Base-by-base conservation (phyloP, 2,888 invertebrate species). In the Amiota communis region DNA sequence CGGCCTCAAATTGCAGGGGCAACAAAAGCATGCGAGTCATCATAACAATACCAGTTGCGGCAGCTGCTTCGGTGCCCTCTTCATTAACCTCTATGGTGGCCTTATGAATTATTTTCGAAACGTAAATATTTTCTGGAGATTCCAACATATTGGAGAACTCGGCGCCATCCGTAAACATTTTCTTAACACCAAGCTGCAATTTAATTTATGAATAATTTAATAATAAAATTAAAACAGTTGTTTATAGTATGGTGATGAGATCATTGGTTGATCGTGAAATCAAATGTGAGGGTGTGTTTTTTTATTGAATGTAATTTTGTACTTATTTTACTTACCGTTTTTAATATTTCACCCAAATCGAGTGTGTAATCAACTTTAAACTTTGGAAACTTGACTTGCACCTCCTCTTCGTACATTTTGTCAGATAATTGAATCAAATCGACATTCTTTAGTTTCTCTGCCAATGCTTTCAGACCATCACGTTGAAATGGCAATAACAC, bases 61-160 rank as follows among this genome's bases (percentile, higher is more conserved):
- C 96, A 23, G 96, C 95, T 0, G 96, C 96, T 87, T 96, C 96
- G 1, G 94, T 93, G 0, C 96, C 96, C 87, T 96, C 94, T 86
- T 96, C 96, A 86, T 95, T 94, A 0, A 96, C 95, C 86, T 95
- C 94, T 80, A 96, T 94, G 86, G 94, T 95, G 0, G 95, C 95
- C 87, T 96, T 96, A 87, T 96, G 96, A 1, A 95, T 87, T 0
- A 93, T 94, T 84, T 93, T 92, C 67, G 93, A 93, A 0, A 96
- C 93, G 68, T 83, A 88, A 20, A 96, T 82, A 0, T 82, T 81
- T 76, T 91, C 90, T 0, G 84, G 48, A 0, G 80, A 84, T 17
- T 91, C 89, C 59, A 93, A 85, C 51, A 96, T 89, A 8, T 92
- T 92, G 3, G 90, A 90, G 79, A 96, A 92, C 76, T 95, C 92